Percentiles rank a stretch among this genome's conserved stretches.
phyloP scores from a whole-genome alignment of 1,140 invertebrate genomes.

The Drusus annulatus region DNA sequence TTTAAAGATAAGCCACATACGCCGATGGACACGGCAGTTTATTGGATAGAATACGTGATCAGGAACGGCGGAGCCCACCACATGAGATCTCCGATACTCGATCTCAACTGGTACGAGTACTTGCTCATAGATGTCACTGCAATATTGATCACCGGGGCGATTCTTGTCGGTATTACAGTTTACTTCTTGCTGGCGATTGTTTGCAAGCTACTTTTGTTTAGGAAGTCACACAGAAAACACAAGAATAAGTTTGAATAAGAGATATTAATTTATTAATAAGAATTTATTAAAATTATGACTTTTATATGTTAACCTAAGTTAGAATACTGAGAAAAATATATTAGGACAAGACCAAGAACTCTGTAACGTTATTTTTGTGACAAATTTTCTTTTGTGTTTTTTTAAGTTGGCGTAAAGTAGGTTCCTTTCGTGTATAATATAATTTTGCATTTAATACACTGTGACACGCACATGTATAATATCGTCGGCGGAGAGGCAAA shows the following conservation, averaged over 20 bases:
- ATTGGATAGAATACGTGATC: conserved; percentile 78
- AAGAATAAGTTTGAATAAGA: conserved; percentile 13
- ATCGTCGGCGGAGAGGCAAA: no score
- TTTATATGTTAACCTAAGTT: no score
- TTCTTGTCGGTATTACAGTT: conserved; percentile 29
- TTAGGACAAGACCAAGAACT: no score
- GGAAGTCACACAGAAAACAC: conserved; percentile 41
- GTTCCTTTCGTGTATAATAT: no score
- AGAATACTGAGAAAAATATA: no score
- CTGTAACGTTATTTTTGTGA: no score
- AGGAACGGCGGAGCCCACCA: conserved; percentile 73
- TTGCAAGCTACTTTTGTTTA: conserved; percentile 47
- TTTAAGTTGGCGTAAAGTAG: no score
- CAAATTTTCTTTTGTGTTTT: no score
- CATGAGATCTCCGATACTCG: conserved; percentile 72
- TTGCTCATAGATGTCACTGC: conserved; percentile 73
- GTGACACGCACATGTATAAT: no score
- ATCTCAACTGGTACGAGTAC: conserved; percentile 74
- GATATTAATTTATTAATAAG: no score
- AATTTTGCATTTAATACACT: no score
- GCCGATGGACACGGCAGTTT: conserved; percentile 73
- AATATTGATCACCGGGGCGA: conserved; percentile 36
- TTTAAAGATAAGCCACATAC: conserved; percentile 72
- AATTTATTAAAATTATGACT: no score
- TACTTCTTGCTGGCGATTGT: conserved; percentile 43